Evolutionary conservation across 2,113 vertebrate genomes (phyloP).

Genomic region (Sapajus apella): DNA sequence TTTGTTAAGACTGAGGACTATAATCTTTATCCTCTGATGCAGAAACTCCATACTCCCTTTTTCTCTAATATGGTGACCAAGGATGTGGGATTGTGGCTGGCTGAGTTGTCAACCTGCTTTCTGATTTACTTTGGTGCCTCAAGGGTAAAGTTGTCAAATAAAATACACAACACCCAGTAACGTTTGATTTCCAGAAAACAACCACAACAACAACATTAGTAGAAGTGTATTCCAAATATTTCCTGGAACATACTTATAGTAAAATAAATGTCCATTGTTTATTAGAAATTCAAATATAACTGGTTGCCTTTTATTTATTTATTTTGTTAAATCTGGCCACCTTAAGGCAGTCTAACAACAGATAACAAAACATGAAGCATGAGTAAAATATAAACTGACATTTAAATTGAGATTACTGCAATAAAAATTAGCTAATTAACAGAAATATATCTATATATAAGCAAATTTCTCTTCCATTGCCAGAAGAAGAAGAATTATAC

Average conservation of each 20-base stretch:
- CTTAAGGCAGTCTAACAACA: background rate
- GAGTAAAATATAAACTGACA: background rate
- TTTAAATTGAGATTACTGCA: background rate
- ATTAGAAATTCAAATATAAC: background rate
- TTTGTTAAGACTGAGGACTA: background rate
- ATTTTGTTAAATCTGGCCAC: background rate
- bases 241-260: background rate
- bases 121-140: background rate
- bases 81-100: fast-evolving
- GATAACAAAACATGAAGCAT: fast-evolving
- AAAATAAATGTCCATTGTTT: background rate
- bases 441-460: background rate
- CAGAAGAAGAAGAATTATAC: background rate
- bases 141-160: background rate
- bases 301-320: background rate
- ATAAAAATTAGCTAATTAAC: background rate
- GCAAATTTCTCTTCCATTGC: background rate
- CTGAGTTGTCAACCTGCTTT: background rate
- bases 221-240: background rate
- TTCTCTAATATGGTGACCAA: background rate
- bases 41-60: background rate
- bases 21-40: background rate
- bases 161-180: background rate
- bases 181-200: background rate
- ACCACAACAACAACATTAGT: background rate